Evolutionary conservation across 1,140 invertebrate species (phyloP).

Genomic region (Adelges cooleyi): DNA sequence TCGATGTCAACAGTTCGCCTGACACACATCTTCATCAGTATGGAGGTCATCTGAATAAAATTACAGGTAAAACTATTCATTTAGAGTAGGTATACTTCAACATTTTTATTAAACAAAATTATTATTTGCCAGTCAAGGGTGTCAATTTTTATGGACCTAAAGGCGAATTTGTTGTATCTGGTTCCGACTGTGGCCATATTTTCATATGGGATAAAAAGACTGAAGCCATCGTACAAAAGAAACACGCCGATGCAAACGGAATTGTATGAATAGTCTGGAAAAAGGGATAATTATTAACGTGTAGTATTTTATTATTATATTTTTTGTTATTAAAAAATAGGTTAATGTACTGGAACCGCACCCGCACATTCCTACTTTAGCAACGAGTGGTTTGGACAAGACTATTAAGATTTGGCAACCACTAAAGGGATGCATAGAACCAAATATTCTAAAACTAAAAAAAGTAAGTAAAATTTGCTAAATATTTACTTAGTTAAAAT

Average conservation of each 20-base stretch:
- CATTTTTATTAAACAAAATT: constrained; percentile 11
- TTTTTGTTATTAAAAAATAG: constrained; percentile 42
- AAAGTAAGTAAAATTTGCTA: constrained; percentile 37
- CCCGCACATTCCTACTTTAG: constrained; percentile 72
- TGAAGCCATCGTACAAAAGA: constrained; percentile 76
- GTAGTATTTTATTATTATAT: background rate
- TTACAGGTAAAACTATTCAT: constrained; percentile 43
- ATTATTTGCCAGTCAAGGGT: constrained; percentile 60
- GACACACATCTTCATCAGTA: constrained; percentile 61
- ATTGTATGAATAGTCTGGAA: constrained; percentile 50
- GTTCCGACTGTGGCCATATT: constrained; percentile 90
- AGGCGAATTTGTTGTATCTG: constrained; percentile 82
- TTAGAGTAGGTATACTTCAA: background rate
- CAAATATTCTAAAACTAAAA: constrained; percentile 42
- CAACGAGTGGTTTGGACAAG: constrained; percentile 80
- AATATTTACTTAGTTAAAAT: too few relatives aligned
- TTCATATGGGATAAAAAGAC: constrained; percentile 88
- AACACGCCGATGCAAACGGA: constrained; percentile 71
- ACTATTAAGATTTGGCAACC: constrained; percentile 92
- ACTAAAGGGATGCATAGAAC: constrained; percentile 39
- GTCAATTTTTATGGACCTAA: constrained; percentile 87
- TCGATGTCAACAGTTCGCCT: constrained; percentile 52
- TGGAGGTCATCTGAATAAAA: constrained; percentile 62
- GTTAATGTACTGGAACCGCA: constrained; percentile 88
- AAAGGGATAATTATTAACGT: background rate